A percentile compares a stretch with the other conserved stretches of the same genome.
Conservation (phyloP, 2,888 invertebrate species). For the Nemotelus nigrinus region DNA sequence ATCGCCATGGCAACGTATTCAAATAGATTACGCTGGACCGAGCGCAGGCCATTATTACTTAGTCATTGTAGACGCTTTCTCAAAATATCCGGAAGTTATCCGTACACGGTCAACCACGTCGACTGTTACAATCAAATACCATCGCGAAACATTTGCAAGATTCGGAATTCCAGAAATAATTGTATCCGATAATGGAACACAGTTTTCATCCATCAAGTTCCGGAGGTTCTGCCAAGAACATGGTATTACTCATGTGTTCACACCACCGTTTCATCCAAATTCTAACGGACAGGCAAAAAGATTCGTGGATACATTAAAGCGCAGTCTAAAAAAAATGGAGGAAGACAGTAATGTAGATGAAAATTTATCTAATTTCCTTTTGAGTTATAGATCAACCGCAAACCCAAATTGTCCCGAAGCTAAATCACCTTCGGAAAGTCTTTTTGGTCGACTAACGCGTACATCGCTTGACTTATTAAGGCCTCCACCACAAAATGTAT, state of each 20-base stretch:
- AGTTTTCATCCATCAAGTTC: not conserved
- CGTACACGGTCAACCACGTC: conserved; percentile 49
- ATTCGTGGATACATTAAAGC: conserved; percentile 51
- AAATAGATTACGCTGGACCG: conserved; percentile 57
- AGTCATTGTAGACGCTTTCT: conserved; percentile 59
- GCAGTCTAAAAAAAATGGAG: not conserved
- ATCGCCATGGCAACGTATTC: conserved; percentile 51
- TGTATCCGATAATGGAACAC: not conserved
- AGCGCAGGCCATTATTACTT: not conserved
- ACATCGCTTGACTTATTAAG: conserved; percentile 31
- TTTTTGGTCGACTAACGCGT: conserved; percentile 31
- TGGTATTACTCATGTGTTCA: conserved; percentile 50
- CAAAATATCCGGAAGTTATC: conserved; percentile 57
- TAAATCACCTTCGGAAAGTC: conserved; percentile 37
- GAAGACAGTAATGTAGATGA: not conserved
- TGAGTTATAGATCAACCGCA: no score
- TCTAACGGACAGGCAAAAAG: not conserved
- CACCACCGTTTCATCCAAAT: no score
- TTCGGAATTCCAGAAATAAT: no score
- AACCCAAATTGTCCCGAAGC: conserved; percentile 3
- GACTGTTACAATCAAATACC: no score
- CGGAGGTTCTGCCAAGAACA: conserved; percentile 37
- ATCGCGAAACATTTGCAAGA: no score
- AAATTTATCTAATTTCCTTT: no score
- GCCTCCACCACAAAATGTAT: not conserved